Evolutionary conservation across 2,888 invertebrate genomes (phyloP), one percentile per base, ranked within the genome.

Genomic region (Eristalis intricaria): DNA sequence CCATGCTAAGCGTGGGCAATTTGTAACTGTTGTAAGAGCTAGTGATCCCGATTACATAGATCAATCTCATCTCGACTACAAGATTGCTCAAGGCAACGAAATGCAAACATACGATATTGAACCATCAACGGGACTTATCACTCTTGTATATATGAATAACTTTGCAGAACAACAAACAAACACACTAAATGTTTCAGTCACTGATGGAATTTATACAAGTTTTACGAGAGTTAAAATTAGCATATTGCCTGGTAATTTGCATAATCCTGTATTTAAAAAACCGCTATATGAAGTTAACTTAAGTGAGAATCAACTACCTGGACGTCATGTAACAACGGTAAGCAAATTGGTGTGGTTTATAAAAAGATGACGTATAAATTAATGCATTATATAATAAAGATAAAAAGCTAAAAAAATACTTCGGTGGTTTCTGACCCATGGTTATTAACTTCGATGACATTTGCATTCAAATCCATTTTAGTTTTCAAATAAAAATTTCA

Each of bases 171-270:
- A 91, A 56, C 94, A 95, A 70, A 93, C 94, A 73, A 95, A 96
- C 90, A 93, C 95, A 83, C 94, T 99, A 82, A 99, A 99, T 94
- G 96, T 99, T 40, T 98, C 98, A 1, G 99, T 98, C 56, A 97
- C 97, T 76, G 99, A 99, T 94, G 99, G 99, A 40, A 97, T 99
- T 50, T 98, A 98, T 93, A 98, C 98, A 8, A 97, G 96, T 89
- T 98, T 97, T 93, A 96, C 98, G 1, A 94, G 97, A 89, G 95
- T 97, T 19, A 96, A 96, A 93, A 96, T 97, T 68, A 95, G 96
- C 90, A 94, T 96, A 87, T 93, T 96, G 81, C 96, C 97, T 10
- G 96, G 96, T 85, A 98, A 98, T 94, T 94, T 95, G 89, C 95
- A 96, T 92, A 94, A 96, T 89, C 98, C 98, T 11, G 94, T 94